Percentiles rank a stretch among this genome's conserved stretches.
Conservation (phyloP, 2,113 vertebrate species). For the Takifugu flavidus region DNA sequence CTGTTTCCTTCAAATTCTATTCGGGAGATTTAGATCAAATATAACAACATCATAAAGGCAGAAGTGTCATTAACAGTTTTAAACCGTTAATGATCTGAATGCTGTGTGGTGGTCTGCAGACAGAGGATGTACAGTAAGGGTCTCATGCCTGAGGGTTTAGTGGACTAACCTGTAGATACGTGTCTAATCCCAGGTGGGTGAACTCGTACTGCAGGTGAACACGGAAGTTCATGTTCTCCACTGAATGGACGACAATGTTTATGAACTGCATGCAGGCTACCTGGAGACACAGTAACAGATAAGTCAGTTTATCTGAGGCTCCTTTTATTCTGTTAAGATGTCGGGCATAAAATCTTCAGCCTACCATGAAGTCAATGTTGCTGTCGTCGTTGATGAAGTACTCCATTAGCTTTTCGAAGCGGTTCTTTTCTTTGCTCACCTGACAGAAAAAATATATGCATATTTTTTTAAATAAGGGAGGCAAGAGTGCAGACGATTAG, state of each 20-base stretch:
- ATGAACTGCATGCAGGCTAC: conserved; percentile 99
- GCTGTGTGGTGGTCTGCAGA: background rate
- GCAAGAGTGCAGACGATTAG: background rate
- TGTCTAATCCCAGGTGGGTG: conserved; percentile 87
- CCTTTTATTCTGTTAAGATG: background rate
- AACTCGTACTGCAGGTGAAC: conserved; percentile 97
- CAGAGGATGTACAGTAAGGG: background rate
- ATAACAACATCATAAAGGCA: background rate
- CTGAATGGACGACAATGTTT: conserved; percentile 98
- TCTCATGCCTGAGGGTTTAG: background rate
- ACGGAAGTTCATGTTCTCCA: conserved; percentile 99
- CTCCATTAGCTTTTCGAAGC: conserved; percentile 90
- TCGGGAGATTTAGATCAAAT: background rate
- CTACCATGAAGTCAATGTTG: conserved; percentile 97
- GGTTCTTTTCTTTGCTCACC: conserved; percentile 84
- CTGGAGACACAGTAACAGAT: conserved; percentile 54
- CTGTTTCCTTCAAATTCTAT: conserved; percentile 83
- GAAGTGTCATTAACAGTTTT: background rate
- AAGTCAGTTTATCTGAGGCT: background rate
- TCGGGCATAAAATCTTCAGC: background rate
- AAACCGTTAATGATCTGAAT: background rate
- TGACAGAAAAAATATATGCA: conserved; percentile 2
- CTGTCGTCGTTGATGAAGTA: conserved; percentile 89
- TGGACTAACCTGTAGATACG: conserved; percentile 85
- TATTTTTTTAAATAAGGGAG: background rate